phyloP scores from a whole-genome alignment of 2,888 invertebrate species.

The Chymomyza amoena region DNA sequence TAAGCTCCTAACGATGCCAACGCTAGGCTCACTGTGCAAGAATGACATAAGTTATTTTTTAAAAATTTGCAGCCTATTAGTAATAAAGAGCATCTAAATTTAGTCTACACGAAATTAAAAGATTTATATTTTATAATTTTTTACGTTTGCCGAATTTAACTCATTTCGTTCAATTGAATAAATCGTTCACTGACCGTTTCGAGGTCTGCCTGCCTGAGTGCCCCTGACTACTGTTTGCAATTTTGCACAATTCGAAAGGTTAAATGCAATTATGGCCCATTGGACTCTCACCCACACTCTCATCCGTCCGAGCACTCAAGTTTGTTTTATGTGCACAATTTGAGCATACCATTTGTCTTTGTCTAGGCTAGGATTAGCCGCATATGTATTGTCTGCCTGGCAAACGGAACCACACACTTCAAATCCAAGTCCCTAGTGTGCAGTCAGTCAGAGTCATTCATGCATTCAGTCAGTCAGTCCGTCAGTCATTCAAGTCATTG shows the following conservation, averaged over 20 bases:
- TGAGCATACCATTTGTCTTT: slow-evolving; percentile 16
- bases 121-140: slow-evolving; percentile 8
- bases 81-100: neutral
- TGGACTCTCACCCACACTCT: neutral
- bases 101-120: neutral
- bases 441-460: neutral
- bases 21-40: no score
- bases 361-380: slow-evolving; percentile 22
- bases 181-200: slow-evolving; percentile 14
- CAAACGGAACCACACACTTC: neutral
- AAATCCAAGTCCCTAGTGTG: neutral
- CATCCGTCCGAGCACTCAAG: neutral
- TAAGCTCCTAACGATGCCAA: no score
- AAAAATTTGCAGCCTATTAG: no score
- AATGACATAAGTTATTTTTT: no score
- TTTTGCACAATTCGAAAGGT: slow-evolving; percentile 12
- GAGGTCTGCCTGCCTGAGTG: neutral
- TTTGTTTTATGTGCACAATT: neutral
- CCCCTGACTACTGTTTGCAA: neutral
- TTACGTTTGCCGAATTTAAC: slow-evolving; percentile 53
- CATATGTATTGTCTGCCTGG: slow-evolving; percentile 8
- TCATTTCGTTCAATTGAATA: slow-evolving; percentile 47
- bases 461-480: neutral
- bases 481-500: neutral
- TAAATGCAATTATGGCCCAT: slow-evolving; percentile 30